Evolutionary conservation across 1,140 invertebrate genomes (phyloP).

Genomic region (Drosophila athabasca): DNA sequence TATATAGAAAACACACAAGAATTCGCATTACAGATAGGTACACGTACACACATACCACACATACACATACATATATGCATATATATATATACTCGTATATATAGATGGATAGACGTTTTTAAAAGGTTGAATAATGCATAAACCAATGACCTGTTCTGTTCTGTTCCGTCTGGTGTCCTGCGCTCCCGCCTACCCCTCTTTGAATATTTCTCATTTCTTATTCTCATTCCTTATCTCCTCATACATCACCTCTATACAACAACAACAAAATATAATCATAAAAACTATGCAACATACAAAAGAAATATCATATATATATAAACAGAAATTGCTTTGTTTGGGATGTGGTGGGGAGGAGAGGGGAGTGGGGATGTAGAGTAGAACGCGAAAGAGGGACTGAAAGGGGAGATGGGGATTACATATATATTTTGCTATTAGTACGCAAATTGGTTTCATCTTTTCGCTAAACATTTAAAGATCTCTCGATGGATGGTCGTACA

Average conservation of each 20-base stretch:
- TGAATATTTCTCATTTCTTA: too few relatives aligned
- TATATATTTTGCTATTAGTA: slow-evolving; percentile 66
- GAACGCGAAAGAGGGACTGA: not conserved
- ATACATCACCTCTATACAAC: slow-evolving; percentile 35
- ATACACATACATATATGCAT: slow-evolving; percentile 15
- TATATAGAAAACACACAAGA: slow-evolving; percentile 16
- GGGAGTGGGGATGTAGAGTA: not conserved
- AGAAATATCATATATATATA: slow-evolving; percentile 40
- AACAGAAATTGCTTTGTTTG: slow-evolving; percentile 23
- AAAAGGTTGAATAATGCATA: not conserved
- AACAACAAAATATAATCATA: slow-evolving; percentile 47
- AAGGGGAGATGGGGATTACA: slow-evolving; percentile 1
- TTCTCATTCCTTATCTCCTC: not conserved
- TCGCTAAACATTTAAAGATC: slow-evolving; percentile 30
- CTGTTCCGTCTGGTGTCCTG: not conserved
- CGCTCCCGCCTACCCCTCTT: too few relatives aligned
- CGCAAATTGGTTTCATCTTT: slow-evolving; percentile 50
- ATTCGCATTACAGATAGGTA: slow-evolving; percentile 25
- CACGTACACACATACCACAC: too few relatives aligned
- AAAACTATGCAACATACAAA: slow-evolving; percentile 67
- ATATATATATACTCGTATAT: slow-evolving; percentile 11
- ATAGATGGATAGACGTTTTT: slow-evolving; percentile 16
- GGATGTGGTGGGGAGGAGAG: not conserved
- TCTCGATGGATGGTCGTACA: slow-evolving; percentile 14
- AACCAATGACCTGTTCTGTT: too few relatives aligned